Evolutionary conservation across 2,113 vertebrate genomes (phyloP).

Genomic region (Neodontobutis hainanensis): DNA sequence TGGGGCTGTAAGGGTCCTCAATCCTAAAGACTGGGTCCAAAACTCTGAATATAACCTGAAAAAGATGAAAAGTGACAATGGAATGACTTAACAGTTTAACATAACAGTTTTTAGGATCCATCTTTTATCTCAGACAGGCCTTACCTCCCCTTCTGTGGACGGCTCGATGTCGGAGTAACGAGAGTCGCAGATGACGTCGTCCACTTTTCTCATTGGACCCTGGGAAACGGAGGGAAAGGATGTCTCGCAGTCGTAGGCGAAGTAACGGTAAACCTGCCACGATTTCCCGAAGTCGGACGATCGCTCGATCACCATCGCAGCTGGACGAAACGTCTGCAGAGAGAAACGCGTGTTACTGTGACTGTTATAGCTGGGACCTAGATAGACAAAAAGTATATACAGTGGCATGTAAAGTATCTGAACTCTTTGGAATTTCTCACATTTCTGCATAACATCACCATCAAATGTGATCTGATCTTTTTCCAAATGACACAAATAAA

Average conservation of each 20-base stretch:
- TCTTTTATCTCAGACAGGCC: not conserved
- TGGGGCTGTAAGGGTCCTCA: constrained; percentile 92
- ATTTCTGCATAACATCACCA: too few relatives aligned
- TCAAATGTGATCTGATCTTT: too few relatives aligned
- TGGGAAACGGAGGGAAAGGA: constrained; percentile 85
- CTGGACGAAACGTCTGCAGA: constrained; percentile 91
- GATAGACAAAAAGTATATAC: too few relatives aligned
- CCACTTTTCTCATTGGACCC: constrained; percentile 94
- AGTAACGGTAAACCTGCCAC: constrained; percentile 95
- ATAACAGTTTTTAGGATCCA: too few relatives aligned
- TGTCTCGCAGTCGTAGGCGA: constrained; percentile 94
- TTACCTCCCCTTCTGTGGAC: constrained; percentile 95
- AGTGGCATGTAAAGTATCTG: too few relatives aligned
- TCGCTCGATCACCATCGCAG: constrained; percentile 96
- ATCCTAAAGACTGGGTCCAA: constrained; percentile 95
- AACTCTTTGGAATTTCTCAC: too few relatives aligned
- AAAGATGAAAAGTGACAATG: too few relatives aligned
- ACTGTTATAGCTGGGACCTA: too few relatives aligned
- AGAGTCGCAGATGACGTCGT: constrained; percentile 95
- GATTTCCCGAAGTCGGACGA: constrained; percentile 92
- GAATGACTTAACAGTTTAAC: too few relatives aligned
- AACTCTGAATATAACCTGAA: constrained; percentile 94
- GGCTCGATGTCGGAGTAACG: constrained; percentile 98
- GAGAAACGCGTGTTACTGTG: not conserved
- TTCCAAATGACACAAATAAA: too few relatives aligned